These are phyloP conservation scores for Cebidichthys violaceus DNA, from an alignment of 2,113 vertebrate genomes.

Conservation along the genomic window DNA sequence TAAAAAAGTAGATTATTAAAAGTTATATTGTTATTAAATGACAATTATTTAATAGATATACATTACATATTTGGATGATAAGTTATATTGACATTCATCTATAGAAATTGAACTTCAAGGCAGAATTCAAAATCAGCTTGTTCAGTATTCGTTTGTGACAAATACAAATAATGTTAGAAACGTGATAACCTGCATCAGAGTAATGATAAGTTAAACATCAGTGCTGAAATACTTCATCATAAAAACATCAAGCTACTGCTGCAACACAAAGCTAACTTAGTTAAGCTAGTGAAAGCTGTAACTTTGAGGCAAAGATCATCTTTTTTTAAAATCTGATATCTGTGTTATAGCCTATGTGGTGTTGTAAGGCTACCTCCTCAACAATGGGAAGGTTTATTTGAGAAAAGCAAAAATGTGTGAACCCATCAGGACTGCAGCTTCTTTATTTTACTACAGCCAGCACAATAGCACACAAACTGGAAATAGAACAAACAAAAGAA, in stretches of 20 bases:
- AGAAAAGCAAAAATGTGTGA: not conserved
- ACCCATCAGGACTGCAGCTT: not conserved
- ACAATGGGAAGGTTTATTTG: not conserved
- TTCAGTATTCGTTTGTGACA: not conserved
- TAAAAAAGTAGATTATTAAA: not conserved
- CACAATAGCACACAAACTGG: not conserved
- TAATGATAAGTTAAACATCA: not conserved
- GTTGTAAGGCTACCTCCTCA: not conserved
- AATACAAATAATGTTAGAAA: not conserved
- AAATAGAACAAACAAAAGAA: not conserved
- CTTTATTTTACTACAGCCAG: not conserved
- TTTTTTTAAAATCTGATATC: not conserved
- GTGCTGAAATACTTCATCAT: not conserved
- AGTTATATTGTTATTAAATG: not conserved
- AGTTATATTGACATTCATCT: not conserved
- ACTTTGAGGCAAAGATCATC: not conserved
- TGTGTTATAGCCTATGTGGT: not conserved
- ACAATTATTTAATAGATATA: not conserved
- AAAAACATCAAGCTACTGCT: not conserved
- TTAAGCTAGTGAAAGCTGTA: not conserved
- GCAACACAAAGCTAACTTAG: not conserved
- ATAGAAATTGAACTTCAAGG: too few relatives aligned
- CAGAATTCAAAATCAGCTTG: too few relatives aligned
- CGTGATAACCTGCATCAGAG: not conserved
- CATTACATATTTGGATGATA: not conserved